Percentiles rank a stretch among this genome's conserved stretches.
phyloP scores from a whole-genome alignment of 2,888 invertebrate species.

The Drosophila sordidapex region DNA sequence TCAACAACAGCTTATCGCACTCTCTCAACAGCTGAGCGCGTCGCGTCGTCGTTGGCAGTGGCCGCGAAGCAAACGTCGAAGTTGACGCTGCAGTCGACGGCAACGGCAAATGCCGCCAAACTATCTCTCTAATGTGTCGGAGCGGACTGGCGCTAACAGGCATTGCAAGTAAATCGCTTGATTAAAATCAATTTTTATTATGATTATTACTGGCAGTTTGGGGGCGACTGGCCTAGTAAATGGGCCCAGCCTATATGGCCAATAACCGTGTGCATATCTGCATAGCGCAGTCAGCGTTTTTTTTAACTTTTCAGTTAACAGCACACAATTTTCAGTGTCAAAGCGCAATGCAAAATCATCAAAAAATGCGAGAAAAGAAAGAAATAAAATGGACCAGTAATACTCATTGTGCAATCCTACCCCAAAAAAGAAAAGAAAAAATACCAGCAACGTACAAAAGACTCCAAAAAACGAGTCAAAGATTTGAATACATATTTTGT shows the following conservation, averaged over 20 bases:
- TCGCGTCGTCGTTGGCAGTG: not conserved
- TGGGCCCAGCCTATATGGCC: slow-evolving; percentile 13
- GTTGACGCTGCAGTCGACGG: slow-evolving; percentile 7
- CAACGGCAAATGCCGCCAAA: slow-evolving; percentile 18
- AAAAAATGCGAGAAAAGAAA: slow-evolving; percentile 31
- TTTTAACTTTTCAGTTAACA: slow-evolving; percentile 23
- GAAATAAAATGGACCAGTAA: slow-evolving; percentile 54
- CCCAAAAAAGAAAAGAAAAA: slow-evolving; percentile 19
- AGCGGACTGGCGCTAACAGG: slow-evolving; percentile 46
- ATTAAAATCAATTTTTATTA: slow-evolving; percentile 67
- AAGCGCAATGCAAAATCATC: slow-evolving; percentile 41
- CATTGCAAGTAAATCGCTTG: slow-evolving; percentile 77
- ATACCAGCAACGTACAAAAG: not conserved
- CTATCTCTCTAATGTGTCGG: slow-evolving; percentile 44
- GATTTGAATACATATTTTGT: slow-evolving; percentile 71
- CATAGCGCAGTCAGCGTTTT: slow-evolving; percentile 44
- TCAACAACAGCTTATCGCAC: slow-evolving; percentile 46
- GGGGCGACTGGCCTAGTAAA: slow-evolving; percentile 50
- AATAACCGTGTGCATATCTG: slow-evolving; percentile 1
- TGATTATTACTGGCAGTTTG: slow-evolving; percentile 49
- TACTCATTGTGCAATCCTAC: slow-evolving; percentile 64
- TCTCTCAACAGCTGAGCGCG: slow-evolving; percentile 58
- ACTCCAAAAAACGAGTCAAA: slow-evolving; percentile 33
- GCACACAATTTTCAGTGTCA: slow-evolving; percentile 64
- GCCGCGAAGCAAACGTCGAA: slow-evolving; percentile 17